A percentile compares a stretch with the other conserved stretches of the same genome.
These are phyloP conservation scores for Allygus modestus DNA, from an alignment of 2,888 invertebrate species.

Conservation along the genomic window DNA sequence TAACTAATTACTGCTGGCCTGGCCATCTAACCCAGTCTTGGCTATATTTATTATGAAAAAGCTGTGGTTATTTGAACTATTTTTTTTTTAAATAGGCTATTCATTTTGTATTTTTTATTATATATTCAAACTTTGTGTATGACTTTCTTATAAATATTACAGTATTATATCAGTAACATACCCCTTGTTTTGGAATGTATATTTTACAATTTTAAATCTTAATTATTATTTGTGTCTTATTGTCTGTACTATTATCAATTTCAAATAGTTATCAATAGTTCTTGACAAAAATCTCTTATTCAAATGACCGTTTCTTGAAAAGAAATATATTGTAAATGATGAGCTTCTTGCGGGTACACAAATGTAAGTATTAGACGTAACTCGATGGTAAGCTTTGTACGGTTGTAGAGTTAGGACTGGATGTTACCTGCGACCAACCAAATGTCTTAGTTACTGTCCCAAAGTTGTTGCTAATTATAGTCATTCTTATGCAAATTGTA, in stretches of 20 bases:
- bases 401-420: slow-evolving; percentile 43
- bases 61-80: too few species aligned
- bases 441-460: slow-evolving; percentile 60
- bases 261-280: slow-evolving; percentile 5
- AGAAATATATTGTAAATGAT: slow-evolving; percentile 52
- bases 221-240: not conserved
- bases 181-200: not conserved
- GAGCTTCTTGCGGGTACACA: slow-evolving; percentile 45
- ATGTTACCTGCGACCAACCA: slow-evolving; percentile 52
- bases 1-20: too few species aligned
- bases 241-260: not conserved
- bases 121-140: not conserved
- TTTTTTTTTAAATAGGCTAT: too few species aligned
- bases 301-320: slow-evolving; percentile 36
- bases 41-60: too few species aligned
- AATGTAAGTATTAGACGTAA: slow-evolving; percentile 36
- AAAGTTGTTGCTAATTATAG: slow-evolving; percentile 58
- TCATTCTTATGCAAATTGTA: slow-evolving; percentile 55
- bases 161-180: not conserved
- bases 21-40: too few species aligned
- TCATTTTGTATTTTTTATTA: too few species aligned
- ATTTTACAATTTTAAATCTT: not conserved
- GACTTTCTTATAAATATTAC: not conserved
- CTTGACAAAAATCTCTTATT: slow-evolving; percentile 6
- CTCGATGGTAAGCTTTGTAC: slow-evolving; percentile 39